A percentile compares a stretch with the other conserved stretches of the same genome.
Evolutionary conservation across 2,888 invertebrate genomes (phyloP).

Genomic region (Amblyjoppa fuscipennis): DNA sequence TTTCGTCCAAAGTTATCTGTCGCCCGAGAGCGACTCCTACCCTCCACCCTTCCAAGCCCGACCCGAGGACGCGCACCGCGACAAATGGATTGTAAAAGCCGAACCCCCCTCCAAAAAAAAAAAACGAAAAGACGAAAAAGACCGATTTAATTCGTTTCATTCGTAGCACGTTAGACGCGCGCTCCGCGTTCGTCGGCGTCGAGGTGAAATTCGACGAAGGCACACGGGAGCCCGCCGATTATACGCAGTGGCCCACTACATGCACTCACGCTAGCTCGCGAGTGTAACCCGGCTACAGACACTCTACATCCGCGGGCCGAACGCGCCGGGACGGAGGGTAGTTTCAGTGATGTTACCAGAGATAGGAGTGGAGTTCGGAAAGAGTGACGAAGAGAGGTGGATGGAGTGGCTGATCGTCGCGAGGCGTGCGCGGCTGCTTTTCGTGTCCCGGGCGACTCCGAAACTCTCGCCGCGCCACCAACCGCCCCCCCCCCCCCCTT

Average conservation of each 20-base stretch:
- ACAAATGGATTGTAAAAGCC: no score
- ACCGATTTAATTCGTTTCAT: constrained; percentile 59
- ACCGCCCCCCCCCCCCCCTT: no score
- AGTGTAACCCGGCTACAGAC: constrained; percentile 53
- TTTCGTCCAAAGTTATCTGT: no score
- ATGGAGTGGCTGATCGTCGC: constrained; percentile 40
- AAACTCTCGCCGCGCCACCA: constrained; percentile 44
- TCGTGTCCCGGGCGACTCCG: constrained; percentile 60
- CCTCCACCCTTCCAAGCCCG: no score
- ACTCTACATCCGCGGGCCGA: constrained; percentile 64
- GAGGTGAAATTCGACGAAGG: constrained; percentile 35
- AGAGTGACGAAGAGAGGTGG: constrained; percentile 28
- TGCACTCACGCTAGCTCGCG: constrained; percentile 66
- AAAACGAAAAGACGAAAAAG: not conserved
- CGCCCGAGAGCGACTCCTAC: no score
- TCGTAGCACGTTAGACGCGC: constrained; percentile 39
- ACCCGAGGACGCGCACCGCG: no score
- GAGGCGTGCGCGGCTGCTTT: constrained; percentile 63
- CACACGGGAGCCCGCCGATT: constrained; percentile 72
- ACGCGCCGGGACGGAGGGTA: constrained; percentile 60
- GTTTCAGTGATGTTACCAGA: constrained; percentile 62
- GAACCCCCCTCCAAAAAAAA: no score
- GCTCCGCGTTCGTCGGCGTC: not conserved
- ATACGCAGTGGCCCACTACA: constrained; percentile 70
- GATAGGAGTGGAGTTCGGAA: constrained; percentile 17